phyloP scores from a whole-genome alignment of 2,888 invertebrate species.

The Tyria jacobaeae region DNA sequence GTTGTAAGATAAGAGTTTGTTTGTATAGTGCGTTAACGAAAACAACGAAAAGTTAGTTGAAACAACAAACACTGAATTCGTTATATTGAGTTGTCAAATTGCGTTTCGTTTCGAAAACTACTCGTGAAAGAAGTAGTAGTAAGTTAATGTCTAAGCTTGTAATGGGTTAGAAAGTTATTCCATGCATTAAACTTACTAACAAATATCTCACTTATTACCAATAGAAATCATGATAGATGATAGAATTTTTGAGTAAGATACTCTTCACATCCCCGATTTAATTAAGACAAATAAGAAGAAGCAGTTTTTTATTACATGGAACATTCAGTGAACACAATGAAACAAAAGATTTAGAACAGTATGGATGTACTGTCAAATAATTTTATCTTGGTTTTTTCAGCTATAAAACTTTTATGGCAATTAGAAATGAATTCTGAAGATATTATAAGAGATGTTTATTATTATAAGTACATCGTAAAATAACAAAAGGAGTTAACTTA shows the following conservation, averaged over 20 bases:
- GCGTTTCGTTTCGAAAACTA: neutral
- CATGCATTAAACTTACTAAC: neutral
- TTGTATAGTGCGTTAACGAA: neutral
- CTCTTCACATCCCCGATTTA: neutral
- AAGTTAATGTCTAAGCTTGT: neutral
- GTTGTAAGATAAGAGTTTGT: too few species aligned
- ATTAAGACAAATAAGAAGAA: neutral
- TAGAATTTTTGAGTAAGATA: neutral
- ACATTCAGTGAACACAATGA: neutral
- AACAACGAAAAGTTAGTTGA: neutral
- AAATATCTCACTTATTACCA: neutral
- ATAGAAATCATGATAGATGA: neutral
- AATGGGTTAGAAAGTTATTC: neutral
- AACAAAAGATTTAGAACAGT: neutral
- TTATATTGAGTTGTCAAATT: neutral
- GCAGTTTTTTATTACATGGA: neutral
- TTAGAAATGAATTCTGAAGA: neutral
- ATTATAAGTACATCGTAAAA: too few species aligned
- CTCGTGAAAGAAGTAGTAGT: neutral
- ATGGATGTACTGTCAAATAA: neutral
- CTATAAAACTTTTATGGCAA: neutral
- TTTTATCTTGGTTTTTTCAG: neutral
- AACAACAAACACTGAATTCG: neutral
- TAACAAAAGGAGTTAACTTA: too few species aligned
- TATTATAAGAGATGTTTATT: neutral